These are phyloP conservation scores for Pomatorhinus ruficollis DNA, from an alignment of 2,113 vertebrate genomes.

Conservation along the genomic window DNA sequence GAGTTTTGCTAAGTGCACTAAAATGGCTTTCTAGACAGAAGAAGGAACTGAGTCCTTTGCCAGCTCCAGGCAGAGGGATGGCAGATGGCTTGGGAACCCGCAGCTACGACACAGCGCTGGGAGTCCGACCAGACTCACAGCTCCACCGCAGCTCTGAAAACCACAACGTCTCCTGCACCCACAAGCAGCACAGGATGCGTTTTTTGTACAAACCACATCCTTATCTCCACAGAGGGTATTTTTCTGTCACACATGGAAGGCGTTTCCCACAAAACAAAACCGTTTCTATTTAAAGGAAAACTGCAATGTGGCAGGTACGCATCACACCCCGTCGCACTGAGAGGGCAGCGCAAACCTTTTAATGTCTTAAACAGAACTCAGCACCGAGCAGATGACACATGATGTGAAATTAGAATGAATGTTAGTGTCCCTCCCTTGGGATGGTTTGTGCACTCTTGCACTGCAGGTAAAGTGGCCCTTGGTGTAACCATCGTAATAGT, in stretches of 20 bases:
- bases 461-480: neutral
- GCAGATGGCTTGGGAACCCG: neutral
- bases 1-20: neutral
- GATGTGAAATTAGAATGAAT: too few species aligned
- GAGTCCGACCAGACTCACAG: neutral
- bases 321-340: rapidly evolving
- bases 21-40: neutral
- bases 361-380: neutral
- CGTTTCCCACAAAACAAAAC: neutral
- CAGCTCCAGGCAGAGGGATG: neutral
- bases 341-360: neutral
- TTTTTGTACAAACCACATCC: neutral
- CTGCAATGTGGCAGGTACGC: neutral
- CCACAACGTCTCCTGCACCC: neutral
- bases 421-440: too few species aligned
- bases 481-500: neutral
- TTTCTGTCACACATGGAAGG: neutral
- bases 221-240: neutral
- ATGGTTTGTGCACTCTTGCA: neutral
- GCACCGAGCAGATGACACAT: too few species aligned
- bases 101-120: rapidly evolving
- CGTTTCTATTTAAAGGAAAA: neutral
- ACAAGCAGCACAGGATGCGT: neutral
- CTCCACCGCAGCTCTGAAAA: neutral
- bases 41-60: neutral